Evolutionary conservation across 2,113 vertebrate genomes (phyloP).

Genomic region (Odocoileus virginianus): DNA sequence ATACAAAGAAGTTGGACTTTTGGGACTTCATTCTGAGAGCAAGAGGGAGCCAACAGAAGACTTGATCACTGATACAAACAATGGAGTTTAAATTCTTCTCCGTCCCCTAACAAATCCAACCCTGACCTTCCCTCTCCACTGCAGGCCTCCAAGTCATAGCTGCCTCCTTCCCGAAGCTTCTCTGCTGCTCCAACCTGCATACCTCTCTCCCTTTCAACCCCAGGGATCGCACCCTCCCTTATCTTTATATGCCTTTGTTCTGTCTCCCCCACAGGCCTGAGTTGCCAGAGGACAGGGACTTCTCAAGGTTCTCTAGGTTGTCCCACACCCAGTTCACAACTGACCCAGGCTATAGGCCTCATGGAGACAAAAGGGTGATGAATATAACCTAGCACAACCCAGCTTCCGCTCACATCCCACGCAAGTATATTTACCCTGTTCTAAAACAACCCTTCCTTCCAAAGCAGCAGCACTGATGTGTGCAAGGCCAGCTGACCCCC

Average conservation of each 20-base stretch:
- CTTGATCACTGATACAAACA: not conserved
- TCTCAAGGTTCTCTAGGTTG: not conserved
- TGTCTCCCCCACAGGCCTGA: not conserved
- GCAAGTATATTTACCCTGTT: not conserved
- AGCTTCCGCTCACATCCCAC: not conserved
- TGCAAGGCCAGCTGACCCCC: not conserved
- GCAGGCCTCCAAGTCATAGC: not conserved
- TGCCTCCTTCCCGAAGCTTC: not conserved
- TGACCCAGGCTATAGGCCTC: not conserved
- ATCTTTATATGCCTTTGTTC: constrained; percentile 13
- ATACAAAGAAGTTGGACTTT: not conserved
- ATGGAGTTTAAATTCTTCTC: not conserved
- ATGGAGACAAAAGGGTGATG: not conserved
- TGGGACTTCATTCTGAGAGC: not conserved
- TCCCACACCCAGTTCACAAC: not conserved
- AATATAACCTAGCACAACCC: not conserved
- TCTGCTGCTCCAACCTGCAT: not conserved
- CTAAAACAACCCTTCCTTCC: not conserved
- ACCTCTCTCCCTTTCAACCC: not conserved
- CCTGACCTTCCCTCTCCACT: not conserved
- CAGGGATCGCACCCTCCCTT: not conserved
- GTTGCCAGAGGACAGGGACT: not conserved
- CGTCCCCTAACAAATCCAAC: not conserved
- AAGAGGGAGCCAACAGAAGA: not conserved
- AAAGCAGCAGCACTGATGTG: not conserved